These are phyloP conservation scores for Hyles lineata DNA, from an alignment of 2,888 invertebrate species.

Conservation along the genomic window DNA sequence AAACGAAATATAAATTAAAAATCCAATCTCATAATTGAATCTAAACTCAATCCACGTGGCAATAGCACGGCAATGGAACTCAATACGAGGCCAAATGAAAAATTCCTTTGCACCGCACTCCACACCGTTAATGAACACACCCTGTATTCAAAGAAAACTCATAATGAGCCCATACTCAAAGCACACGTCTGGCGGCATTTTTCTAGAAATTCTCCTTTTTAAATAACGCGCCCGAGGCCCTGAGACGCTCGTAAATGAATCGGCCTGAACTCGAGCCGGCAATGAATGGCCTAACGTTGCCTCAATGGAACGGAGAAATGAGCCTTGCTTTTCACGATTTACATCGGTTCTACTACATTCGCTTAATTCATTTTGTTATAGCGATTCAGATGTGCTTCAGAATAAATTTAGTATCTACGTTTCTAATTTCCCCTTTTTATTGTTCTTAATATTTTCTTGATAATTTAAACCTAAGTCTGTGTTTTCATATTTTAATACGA, in stretches of 20 bases:
- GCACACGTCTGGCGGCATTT: constrained; percentile 60
- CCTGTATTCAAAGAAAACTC: constrained; percentile 50
- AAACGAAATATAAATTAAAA: constrained; percentile 18
- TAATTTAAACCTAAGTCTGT: background rate
- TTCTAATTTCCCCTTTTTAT: background rate
- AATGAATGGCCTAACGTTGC: constrained; percentile 33
- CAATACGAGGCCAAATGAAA: constrained; percentile 75
- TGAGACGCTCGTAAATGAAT: constrained; percentile 59
- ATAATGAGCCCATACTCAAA: constrained; percentile 64
- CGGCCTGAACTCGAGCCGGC: constrained; percentile 45
- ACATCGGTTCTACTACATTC: constrained; percentile 23
- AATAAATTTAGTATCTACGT: background rate
- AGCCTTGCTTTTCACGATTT: constrained; percentile 25
- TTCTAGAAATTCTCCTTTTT: constrained; percentile 57
- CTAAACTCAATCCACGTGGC: constrained; percentile 37
- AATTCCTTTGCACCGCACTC: constrained; percentile 66
- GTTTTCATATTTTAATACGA: too few species aligned
- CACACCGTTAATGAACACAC: constrained; percentile 50
- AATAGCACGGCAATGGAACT: constrained; percentile 41
- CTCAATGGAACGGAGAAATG: constrained; percentile 27
- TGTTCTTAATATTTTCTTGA: background rate
- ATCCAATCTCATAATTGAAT: constrained; percentile 24
- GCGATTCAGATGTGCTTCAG: background rate
- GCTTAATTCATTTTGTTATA: constrained; percentile 37
- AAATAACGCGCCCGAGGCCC: constrained; percentile 37